Evolutionary conservation across 37 sponge, comb jelly and placozoan species (phyloP).

Genomic region (Cliona cf. orientalis): DNA sequence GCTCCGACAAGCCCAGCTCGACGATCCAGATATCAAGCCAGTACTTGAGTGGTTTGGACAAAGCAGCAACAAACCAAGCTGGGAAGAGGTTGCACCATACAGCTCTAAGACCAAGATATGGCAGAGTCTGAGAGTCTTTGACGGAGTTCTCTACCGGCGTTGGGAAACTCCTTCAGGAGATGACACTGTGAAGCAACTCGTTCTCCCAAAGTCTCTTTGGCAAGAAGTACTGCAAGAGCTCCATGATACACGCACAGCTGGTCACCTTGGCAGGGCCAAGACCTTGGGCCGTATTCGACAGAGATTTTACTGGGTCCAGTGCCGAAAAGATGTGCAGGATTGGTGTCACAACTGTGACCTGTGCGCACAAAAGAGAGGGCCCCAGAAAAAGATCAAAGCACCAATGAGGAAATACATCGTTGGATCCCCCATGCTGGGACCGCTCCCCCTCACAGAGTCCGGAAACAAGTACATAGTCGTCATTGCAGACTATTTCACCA

Average conservation of each 20-base stretch:
- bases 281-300: background rate
- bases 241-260: conserved; percentile 15
- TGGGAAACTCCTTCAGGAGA: conserved; percentile 16
- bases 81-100: conserved; percentile 10
- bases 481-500: too few species aligned
- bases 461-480: background rate
- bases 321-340: conserved; percentile 1
- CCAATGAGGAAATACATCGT: conserved; percentile 12
- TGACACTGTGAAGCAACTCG: conserved; percentile 1
- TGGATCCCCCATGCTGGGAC: conserved; percentile 43
- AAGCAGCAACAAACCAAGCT: background rate
- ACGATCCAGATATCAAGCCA: too few species aligned
- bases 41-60: conserved; percentile 3
- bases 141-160: conserved; percentile 25
- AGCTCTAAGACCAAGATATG: background rate
- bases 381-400: background rate
- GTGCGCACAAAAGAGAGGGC: conserved; percentile 22
- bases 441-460: background rate
- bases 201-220: conserved; percentile 9
- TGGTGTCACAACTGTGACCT: conserved; percentile 29
- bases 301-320: conserved; percentile 29
- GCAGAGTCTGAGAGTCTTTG: background rate
- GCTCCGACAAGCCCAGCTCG: too few species aligned
- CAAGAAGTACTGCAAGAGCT: background rate
- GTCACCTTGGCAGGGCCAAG: conserved; percentile 27